Base-by-base conservation (phyloP, 2,888 invertebrate genomes). In the Catocala fraxini region DNA sequence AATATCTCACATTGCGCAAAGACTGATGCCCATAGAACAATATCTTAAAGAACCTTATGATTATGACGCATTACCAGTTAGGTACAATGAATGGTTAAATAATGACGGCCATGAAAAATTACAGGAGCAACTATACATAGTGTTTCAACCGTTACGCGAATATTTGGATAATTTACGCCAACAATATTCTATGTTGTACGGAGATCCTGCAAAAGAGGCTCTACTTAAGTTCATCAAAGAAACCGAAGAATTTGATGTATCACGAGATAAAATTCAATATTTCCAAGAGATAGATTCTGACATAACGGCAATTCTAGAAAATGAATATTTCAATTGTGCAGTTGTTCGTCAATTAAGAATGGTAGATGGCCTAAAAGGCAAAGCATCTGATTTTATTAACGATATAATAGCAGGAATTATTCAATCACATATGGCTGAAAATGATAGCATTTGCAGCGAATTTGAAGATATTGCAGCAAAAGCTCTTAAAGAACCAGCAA, bases 401-500 rank as follows among this genome's bases (percentile, higher is more conserved):
- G 93, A 94, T 46, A 95, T 97, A 25, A 96, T 97, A 34, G 88
- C 84, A 1, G 95, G 96, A 68, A 94, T 97, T 63, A 95, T 96
- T 0, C 89, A 92, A 51, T 92, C 95, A 34, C 97, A 97, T 77
- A 95, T 95, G 77, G 92, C 90, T 59, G 96, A 96, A 75, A 97
- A 97, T 86, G 88, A 95, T 51, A 94, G 94, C 34, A 97, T 97
- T 68, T 97, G 97, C 80, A 89, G 91, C 0, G 95, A 96, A 74
- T 98, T 98, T 85, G 96, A 97, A 86, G 92, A 92, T 34, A 96
- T 98, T 59, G 95, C 96, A 75, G 92, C 92, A 41, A 95, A 94
- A 70, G 97, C 98, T 0, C 85, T 97, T 10, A 95, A 96, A 75
- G 95, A 96, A 71, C 98, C 98, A 0, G 95, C 95, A 68, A 96